phyloP scores from a whole-genome alignment of 2,797 vertebrate species.

The Gambelia wislizenii region DNA sequence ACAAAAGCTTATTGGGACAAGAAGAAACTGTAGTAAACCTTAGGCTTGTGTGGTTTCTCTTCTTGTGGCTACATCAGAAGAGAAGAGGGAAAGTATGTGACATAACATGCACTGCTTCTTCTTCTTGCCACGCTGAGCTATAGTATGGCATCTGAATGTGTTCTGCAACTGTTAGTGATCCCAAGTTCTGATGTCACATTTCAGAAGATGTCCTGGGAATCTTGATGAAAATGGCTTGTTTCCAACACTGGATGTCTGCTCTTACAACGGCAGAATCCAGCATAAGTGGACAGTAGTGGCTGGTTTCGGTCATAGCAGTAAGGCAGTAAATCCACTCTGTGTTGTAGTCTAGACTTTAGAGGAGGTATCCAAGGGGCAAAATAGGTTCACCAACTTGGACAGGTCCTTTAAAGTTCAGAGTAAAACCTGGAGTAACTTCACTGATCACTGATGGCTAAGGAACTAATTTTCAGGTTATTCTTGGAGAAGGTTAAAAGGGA shows the following conservation, averaged over 20 bases:
- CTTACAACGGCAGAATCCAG: no score
- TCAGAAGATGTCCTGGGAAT: constrained; percentile 61
- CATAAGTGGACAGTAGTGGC: no score
- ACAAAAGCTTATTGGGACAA: not conserved
- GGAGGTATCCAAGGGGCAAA: no score
- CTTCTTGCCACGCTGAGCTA: not conserved
- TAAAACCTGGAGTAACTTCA: no score
- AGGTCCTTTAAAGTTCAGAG: no score
- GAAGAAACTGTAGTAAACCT: not conserved
- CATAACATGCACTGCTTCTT: not conserved
- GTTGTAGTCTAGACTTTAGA: no score
- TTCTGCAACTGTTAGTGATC: constrained; percentile 23
- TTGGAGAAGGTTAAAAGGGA: not conserved
- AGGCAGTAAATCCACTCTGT: no score
- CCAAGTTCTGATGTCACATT: constrained; percentile 54
- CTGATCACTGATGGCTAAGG: no score
- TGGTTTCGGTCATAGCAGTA: no score
- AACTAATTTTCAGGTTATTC: no score
- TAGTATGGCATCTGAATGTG: not conserved
- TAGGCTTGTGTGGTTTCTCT: not conserved
- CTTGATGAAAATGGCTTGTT: constrained; percentile 43
- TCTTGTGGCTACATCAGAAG: not conserved
- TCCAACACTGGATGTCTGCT: no score
- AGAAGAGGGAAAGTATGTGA: not conserved
- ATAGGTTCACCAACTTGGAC: no score